A percentile compares a stretch with the other conserved stretches of the same genome.
phyloP scores from a whole-genome alignment of 2,113 vertebrate species.

The Rhea pennata region DNA sequence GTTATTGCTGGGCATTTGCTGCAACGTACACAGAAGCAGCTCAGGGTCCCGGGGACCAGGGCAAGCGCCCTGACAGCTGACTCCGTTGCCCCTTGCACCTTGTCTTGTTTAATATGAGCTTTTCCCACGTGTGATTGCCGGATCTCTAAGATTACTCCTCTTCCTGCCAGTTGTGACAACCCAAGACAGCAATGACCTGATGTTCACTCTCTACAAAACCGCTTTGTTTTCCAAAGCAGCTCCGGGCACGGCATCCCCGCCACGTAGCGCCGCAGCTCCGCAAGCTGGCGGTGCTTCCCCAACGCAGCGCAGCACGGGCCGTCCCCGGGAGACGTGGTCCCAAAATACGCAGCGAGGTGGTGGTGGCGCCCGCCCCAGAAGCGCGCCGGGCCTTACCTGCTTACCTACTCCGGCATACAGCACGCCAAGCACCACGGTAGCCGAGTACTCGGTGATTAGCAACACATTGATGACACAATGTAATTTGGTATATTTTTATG shows the following conservation, averaged over 20 bases:
- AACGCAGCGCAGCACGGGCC: not conserved
- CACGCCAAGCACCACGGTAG: not conserved
- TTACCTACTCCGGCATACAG: not conserved
- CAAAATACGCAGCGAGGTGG: not conserved
- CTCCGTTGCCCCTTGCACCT: not conserved
- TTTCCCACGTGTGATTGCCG: not conserved
- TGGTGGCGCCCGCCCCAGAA: not conserved
- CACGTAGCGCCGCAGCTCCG: not conserved
- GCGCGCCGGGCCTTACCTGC: not conserved
- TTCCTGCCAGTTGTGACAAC: not conserved
- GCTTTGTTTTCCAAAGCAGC: not conserved
- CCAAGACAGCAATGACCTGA: not conserved
- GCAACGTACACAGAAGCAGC: not conserved
- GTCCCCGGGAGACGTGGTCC: not conserved
- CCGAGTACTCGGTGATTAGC: not conserved
- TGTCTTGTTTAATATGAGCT: constrained; percentile 33
- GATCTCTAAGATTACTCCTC: not conserved
- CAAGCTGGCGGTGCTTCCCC: not conserved
- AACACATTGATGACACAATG: not conserved
- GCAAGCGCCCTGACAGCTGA: not conserved
- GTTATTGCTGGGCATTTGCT: constrained; percentile 69
- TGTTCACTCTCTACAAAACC: not conserved
- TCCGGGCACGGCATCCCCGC: not conserved
- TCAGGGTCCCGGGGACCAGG: not conserved
- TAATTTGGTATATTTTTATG: not conserved